Conservation (phyloP, 2,888 invertebrate species). For the Tenthredo mesomela region DNA sequence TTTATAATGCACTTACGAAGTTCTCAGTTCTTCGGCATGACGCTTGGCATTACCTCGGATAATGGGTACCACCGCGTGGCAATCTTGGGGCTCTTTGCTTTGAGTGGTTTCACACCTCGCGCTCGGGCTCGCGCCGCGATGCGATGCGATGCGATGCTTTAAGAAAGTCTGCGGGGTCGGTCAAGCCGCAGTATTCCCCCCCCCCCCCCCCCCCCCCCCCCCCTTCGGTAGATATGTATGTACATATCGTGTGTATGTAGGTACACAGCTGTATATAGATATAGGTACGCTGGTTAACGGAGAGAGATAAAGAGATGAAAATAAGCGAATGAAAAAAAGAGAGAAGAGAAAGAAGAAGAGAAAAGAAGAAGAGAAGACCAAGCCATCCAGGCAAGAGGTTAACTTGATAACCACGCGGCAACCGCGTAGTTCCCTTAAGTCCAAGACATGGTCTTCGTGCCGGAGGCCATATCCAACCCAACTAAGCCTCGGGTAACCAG, state of each 20-base stretch:
- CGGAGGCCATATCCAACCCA: slow-evolving; percentile 22
- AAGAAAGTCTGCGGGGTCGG: slow-evolving; percentile 1
- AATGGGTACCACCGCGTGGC: slow-evolving; percentile 69
- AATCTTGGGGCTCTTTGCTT: slow-evolving; percentile 77
- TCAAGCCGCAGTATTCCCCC: slow-evolving; percentile 4
- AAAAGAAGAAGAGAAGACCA: background rate
- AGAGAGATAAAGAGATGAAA: slow-evolving; percentile 69
- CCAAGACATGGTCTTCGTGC: slow-evolving; percentile 29
- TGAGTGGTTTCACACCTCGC: slow-evolving; percentile 77
- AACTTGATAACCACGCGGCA: slow-evolving; percentile 76
- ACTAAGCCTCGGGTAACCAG: slow-evolving; percentile 34
- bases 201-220: background rate
- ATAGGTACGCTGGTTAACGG: slow-evolving; percentile 53
- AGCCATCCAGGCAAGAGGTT: slow-evolving; percentile 74
- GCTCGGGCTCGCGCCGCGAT: slow-evolving; percentile 59
- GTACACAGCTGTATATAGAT: slow-evolving; percentile 22
- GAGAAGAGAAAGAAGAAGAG: slow-evolving; percentile 15
- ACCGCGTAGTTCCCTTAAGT: slow-evolving; percentile 57
- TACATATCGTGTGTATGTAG: background rate
- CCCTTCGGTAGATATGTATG: background rate
- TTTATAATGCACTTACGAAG: background rate
- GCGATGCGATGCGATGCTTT: background rate
- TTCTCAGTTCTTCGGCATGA: background rate
- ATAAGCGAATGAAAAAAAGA: background rate
- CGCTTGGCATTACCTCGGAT: slow-evolving; percentile 69